These are phyloP conservation scores for Natrix natrix DNA, from an alignment of 2,797 vertebrate species.

Conservation along the genomic window DNA sequence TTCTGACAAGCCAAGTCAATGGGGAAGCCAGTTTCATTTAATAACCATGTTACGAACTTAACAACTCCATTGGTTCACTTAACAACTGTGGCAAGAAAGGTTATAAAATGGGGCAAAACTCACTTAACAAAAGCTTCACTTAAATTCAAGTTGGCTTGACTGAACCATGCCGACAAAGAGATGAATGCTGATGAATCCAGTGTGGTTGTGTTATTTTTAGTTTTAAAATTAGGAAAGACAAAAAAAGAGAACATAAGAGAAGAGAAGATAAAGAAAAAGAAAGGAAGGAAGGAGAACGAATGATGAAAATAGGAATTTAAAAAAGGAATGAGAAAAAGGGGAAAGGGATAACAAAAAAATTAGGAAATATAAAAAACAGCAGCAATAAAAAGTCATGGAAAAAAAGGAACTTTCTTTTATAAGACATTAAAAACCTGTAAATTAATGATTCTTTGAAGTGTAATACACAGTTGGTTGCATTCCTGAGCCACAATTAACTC, in stretches of 20 bases:
- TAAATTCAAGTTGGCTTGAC: neutral
- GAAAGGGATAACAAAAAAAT: neutral
- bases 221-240: neutral
- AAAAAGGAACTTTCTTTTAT: neutral
- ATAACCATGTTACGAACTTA: neutral
- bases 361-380: neutral
- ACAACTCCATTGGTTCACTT: neutral
- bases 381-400: neutral
- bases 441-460: neutral
- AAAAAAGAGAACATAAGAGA: too few species aligned
- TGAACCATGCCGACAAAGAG: neutral
- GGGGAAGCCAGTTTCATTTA: neutral
- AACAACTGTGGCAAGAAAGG: too few species aligned
- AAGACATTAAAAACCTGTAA: neutral
- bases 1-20: neutral
- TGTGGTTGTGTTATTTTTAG: neutral
- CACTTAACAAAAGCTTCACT: too few species aligned
- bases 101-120: too few species aligned
- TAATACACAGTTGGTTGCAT: neutral
- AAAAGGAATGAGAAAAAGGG: neutral
- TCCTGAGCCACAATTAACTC: neutral
- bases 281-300: neutral
- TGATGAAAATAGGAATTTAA: neutral
- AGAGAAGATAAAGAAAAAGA: neutral
- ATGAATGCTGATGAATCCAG: neutral